Evolutionary conservation across 2,888 invertebrate genomes (phyloP).

Genomic region (Trichopoda pennipes): DNA sequence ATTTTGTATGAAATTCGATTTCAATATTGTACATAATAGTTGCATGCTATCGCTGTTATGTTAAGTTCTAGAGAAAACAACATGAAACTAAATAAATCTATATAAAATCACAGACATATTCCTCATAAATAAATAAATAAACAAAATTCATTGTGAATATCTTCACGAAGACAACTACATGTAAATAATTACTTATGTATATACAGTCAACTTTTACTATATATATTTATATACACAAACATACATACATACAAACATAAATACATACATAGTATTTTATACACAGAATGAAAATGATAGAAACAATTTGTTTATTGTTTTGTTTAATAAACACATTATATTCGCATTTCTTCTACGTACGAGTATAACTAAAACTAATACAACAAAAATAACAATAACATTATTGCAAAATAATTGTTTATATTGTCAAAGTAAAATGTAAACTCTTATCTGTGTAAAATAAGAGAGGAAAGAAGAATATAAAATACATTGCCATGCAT

Average conservation of each 20-base stretch:
- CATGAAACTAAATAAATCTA: too few relatives aligned
- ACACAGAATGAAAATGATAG: neutral
- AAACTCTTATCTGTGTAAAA: slow-evolving; percentile 34
- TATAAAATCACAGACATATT: neutral
- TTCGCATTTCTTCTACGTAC: neutral
- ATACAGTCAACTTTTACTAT: neutral
- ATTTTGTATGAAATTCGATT: too few relatives aligned
- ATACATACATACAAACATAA: too few relatives aligned
- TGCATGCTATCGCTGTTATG: too few relatives aligned
- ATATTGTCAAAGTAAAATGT: slow-evolving; percentile 61
- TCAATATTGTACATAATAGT: too few relatives aligned
- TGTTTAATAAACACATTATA: neutral
- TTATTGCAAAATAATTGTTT: slow-evolving; percentile 65
- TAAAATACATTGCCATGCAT: neutral
- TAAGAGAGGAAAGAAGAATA: neutral
- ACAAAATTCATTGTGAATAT: neutral
- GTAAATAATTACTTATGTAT: neutral
- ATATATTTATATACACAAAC: too few relatives aligned
- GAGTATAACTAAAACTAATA: slow-evolving; percentile 1
- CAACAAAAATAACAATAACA: slow-evolving; percentile 23
- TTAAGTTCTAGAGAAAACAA: too few relatives aligned
- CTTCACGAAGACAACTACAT: neutral
- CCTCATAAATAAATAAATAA: neutral
- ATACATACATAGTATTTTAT: too few relatives aligned
- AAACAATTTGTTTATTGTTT: slow-evolving; percentile 7